Percentiles rank a stretch among this genome's conserved stretches.
phyloP scores from a whole-genome alignment of 2,113 vertebrate species.

The Ceyx cyanopectus region DNA sequence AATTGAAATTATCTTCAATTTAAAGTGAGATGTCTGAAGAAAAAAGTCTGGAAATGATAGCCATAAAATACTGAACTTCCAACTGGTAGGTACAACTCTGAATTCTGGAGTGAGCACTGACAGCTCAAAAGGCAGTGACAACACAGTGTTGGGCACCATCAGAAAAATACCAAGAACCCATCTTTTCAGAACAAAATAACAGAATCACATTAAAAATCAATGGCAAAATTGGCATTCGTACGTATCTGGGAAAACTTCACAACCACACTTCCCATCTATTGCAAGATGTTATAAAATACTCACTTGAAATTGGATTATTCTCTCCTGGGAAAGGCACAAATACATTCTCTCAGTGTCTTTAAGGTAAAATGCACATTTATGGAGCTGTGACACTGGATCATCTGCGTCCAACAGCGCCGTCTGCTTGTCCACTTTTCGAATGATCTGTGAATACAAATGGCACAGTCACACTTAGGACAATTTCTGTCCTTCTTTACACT shows the following conservation, averaged over 20 bases:
- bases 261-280: neutral
- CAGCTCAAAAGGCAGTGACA: too few relatives aligned
- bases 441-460: slow-evolving; percentile 84
- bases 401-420: slow-evolving; percentile 97
- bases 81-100: neutral
- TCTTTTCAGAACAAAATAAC: neutral
- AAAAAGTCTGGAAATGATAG: neutral
- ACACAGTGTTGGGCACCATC: neutral
- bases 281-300: slow-evolving; percentile 47
- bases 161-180: neutral
- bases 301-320: slow-evolving; percentile 99
- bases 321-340: slow-evolving; percentile 99
- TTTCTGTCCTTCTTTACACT: neutral
- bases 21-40: neutral
- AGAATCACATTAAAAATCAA: neutral
- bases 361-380: slow-evolving; percentile 99
- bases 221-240: neutral
- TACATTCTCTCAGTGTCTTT: slow-evolving; percentile 99
- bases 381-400: slow-evolving; percentile 97
- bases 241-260: neutral
- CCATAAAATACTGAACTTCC: neutral
- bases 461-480: neutral
- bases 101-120: neutral
- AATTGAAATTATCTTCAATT: neutral
- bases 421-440: slow-evolving; percentile 99